phyloP scores from a whole-genome alignment of 2,113 vertebrate genomes.

The Leptobrachium leishanense region DNA sequence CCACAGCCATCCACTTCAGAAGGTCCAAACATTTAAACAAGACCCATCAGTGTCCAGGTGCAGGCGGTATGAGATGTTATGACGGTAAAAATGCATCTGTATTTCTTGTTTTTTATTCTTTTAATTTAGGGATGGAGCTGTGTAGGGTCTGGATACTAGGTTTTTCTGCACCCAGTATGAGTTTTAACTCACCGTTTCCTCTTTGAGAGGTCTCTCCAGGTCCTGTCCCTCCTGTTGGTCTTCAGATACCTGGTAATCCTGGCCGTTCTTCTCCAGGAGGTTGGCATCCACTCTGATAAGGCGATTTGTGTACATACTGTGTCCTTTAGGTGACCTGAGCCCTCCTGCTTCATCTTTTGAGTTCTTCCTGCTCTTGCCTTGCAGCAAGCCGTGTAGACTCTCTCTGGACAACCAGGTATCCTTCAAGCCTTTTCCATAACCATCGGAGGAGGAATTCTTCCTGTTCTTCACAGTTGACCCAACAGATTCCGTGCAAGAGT shows the following conservation, averaged over 20 bases:
- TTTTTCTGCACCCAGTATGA: too few relatives aligned
- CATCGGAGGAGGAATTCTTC: slow-evolving; percentile 77
- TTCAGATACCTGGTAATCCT: not conserved
- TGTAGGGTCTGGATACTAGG: too few relatives aligned
- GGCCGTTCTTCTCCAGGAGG: slow-evolving; percentile 76
- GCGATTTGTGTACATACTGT: slow-evolving; percentile 81
- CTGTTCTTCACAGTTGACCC: slow-evolving; percentile 71
- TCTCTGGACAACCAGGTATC: slow-evolving; percentile 69
- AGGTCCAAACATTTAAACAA: too few relatives aligned
- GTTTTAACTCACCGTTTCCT: slow-evolving; percentile 76
- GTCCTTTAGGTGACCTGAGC: slow-evolving; percentile 57
- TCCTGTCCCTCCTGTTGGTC: slow-evolving; percentile 3
- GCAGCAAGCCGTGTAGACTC: slow-evolving; percentile 73
- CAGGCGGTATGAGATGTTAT: too few relatives aligned
- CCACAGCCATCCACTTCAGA: too few relatives aligned
- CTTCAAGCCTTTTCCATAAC: slow-evolving; percentile 65
- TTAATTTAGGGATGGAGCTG: too few relatives aligned
- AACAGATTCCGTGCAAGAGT: slow-evolving; percentile 51
- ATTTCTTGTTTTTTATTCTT: too few relatives aligned
- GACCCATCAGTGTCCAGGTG: too few relatives aligned
- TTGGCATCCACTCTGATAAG: slow-evolving; percentile 88
- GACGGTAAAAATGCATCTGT: too few relatives aligned
- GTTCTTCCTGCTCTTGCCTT: slow-evolving; percentile 81
- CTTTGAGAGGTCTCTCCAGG: slow-evolving; percentile 53
- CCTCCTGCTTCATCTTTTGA: slow-evolving; percentile 75